Conservation (phyloP, 2,888 invertebrate species). For the Baronia brevicornis region DNA sequence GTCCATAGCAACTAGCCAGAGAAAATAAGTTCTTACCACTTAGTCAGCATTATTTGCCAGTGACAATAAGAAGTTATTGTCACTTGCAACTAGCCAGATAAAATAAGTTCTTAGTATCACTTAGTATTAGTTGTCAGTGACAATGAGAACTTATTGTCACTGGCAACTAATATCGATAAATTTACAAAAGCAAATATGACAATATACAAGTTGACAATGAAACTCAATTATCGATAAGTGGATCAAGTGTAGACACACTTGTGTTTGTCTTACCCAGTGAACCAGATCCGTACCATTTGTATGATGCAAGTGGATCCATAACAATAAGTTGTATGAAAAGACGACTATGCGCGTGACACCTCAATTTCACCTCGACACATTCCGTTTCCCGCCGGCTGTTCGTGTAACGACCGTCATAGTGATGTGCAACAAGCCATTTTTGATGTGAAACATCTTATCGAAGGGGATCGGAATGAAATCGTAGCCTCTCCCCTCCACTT, state of each 20-base stretch:
- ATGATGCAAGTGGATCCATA: neutral
- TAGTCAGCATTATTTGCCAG: no score
- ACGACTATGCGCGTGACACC: constrained; percentile 21
- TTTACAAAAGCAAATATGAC: neutral
- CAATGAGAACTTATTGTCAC: neutral
- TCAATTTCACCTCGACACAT: constrained; percentile 34
- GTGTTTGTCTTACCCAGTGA: constrained; percentile 11
- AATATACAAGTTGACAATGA: constrained; percentile 5
- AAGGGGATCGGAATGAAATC: no score
- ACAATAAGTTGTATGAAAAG: constrained; percentile 17
- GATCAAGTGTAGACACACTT: constrained; percentile 6
- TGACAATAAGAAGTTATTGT: no score
- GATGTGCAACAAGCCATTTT: constrained; percentile 25
- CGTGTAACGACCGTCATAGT: constrained; percentile 31
- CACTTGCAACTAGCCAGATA: no score
- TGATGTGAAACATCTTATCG: no score
- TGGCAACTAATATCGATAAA: neutral
- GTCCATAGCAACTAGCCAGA: no score
- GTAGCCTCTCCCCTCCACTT: no score
- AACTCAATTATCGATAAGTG: constrained; percentile 8
- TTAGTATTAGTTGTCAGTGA: no score
- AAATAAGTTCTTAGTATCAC: no score
- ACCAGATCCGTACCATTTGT: constrained; percentile 7
- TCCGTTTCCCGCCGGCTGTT: constrained; percentile 28
- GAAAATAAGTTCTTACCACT: no score